Evolutionary conservation across 2,113 vertebrate genomes (phyloP).

Genomic region (Excalfactoria chinensis): DNA sequence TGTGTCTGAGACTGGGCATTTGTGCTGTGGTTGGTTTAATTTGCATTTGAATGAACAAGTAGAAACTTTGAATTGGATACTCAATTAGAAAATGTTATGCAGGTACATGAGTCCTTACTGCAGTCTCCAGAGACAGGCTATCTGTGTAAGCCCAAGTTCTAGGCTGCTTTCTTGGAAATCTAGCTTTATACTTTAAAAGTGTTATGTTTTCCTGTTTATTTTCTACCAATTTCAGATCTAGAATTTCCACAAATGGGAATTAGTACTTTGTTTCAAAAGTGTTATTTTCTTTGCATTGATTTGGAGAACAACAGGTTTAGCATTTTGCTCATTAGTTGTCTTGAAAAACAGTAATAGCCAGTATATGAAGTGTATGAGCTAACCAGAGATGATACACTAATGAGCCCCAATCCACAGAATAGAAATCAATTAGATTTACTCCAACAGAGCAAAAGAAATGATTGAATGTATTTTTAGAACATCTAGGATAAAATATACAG

Average conservation of each 20-base stretch:
- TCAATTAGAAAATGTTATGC: constrained; percentile 41
- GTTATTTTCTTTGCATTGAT: neutral
- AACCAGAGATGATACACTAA: neutral
- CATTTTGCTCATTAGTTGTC: neutral
- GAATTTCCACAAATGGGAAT: neutral
- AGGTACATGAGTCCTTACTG: neutral
- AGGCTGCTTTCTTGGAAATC: neutral
- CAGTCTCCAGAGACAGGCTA: neutral
- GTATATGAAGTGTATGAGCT: neutral
- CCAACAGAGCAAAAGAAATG: neutral
- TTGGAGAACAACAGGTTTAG: neutral
- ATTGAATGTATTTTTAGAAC: neutral
- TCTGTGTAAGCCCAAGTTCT: neutral
- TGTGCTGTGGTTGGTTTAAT: constrained; percentile 35
- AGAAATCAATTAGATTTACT: neutral
- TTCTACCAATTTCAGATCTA: neutral
- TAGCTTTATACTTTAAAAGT: neutral
- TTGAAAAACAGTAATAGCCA: neutral
- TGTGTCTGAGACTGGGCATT: constrained; percentile 15
- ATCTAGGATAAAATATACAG: neutral
- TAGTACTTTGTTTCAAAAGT: neutral
- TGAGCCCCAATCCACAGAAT: neutral
- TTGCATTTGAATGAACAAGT: constrained; percentile 59
- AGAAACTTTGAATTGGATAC: constrained; percentile 49
- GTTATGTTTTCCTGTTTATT: neutral